phyloP scores from a whole-genome alignment of 2,113 vertebrate genomes.

The Pterophyllum scalare region DNA sequence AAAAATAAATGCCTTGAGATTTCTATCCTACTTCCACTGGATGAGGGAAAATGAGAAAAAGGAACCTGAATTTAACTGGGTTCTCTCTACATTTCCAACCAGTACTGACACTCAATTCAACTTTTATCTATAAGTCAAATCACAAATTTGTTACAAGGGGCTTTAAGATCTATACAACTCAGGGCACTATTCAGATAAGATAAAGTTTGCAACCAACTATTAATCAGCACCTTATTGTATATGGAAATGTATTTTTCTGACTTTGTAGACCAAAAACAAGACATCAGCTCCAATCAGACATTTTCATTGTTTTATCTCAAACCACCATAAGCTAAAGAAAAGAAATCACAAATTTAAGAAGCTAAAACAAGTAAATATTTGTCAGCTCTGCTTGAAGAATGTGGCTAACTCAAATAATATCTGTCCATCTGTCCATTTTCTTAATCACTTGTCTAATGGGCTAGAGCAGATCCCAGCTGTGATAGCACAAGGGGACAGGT shows the following conservation, averaged over 20 bases:
- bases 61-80: neutral
- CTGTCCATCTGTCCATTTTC: neutral
- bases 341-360: neutral
- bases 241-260: neutral
- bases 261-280: accelerated
- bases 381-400: neutral
- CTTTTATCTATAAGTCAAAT: neutral
- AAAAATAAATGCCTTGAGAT: neutral
- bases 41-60: neutral
- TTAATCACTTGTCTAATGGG: neutral
- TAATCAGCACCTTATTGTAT: neutral
- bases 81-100: accelerated
- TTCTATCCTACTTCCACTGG: neutral
- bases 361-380: neutral
- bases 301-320: neutral
- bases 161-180: neutral
- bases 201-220: neutral
- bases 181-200: neutral
- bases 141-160: neutral
- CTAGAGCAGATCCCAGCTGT: too few species aligned
- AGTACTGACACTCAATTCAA: neutral
- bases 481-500: neutral
- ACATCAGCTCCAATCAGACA: neutral
- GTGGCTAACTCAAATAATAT: neutral
- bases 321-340: neutral